Evolutionary conservation across 2,888 invertebrate genomes (phyloP).

Genomic region (Acrocyrtus sp.): DNA sequence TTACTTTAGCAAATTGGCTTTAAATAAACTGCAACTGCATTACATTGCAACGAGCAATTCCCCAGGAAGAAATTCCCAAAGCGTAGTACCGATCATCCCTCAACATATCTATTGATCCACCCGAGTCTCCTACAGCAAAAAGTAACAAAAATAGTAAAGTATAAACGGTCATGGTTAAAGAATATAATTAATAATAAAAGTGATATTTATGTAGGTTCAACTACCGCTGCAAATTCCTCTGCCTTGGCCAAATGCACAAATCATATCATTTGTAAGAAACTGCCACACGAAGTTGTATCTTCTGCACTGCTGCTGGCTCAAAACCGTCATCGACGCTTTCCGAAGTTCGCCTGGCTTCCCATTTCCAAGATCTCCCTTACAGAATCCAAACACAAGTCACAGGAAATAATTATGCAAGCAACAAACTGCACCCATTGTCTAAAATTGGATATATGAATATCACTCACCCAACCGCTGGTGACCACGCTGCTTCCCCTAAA

Average conservation of each 20-base stretch:
- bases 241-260: slow-evolving; percentile 58
- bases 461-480: slow-evolving; percentile 53
- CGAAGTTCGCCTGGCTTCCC: slow-evolving; percentile 17
- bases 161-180: too few species aligned
- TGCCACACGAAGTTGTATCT: slow-evolving; percentile 7
- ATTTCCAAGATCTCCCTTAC: slow-evolving; percentile 5
- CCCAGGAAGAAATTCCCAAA: slow-evolving; percentile 57
- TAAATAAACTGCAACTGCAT: slow-evolving; percentile 12
- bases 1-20: neutral
- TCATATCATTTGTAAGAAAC: slow-evolving; percentile 48
- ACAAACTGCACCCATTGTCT: neutral
- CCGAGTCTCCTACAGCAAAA: slow-evolving; percentile 54
- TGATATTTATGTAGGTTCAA: neutral
- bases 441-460: neutral
- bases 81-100: slow-evolving; percentile 43
- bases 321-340: slow-evolving; percentile 52
- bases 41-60: slow-evolving; percentile 5
- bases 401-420: neutral
- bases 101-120: slow-evolving; percentile 57
- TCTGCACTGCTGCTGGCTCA: slow-evolving; percentile 43
- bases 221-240: slow-evolving; percentile 57
- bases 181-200: too few species aligned
- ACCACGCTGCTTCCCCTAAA: slow-evolving; percentile 35
- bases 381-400: neutral
- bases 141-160: neutral